Percentiles rank a stretch among this genome's conserved stretches.
Conservation (phyloP, 2,113 vertebrate species). For the Polyodon spathula region DNA sequence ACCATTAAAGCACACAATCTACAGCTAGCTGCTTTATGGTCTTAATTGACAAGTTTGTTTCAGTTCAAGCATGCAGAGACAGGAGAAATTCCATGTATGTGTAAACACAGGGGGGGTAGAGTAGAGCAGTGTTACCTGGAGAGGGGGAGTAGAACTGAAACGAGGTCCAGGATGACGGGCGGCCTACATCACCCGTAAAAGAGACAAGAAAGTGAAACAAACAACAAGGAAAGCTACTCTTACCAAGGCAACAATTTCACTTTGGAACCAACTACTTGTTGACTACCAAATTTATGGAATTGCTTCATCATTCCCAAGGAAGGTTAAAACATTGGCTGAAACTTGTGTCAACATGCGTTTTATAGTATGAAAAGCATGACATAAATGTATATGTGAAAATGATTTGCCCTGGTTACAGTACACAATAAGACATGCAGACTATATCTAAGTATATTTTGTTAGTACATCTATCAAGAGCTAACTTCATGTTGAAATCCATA, state of each 20-base stretch:
- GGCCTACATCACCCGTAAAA: conserved; percentile 50
- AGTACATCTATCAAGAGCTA: neutral
- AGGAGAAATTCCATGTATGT: too few species aligned
- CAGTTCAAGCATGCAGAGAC: neutral
- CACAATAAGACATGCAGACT: neutral
- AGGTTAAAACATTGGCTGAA: too few species aligned
- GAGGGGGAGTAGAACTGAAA: conserved; percentile 59
- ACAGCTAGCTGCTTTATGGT: too few species aligned
- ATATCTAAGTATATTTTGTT: neutral
- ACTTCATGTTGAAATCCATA: too few species aligned
- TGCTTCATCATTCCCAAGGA: too few species aligned
- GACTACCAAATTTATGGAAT: too few species aligned
- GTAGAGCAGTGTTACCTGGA: conserved; percentile 52
- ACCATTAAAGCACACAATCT: too few species aligned
- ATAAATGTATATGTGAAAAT: too few species aligned
- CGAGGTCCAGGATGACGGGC: conserved; percentile 66
- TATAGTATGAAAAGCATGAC: too few species aligned
- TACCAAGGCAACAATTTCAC: neutral
- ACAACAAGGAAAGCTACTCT: neutral
- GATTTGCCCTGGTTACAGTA: too few species aligned
- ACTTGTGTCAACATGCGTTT: too few species aligned
- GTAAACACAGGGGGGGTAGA: neutral
- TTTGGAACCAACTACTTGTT: too few species aligned
- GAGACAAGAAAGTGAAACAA: conserved; percentile 19
- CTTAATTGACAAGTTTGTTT: neutral